Percentiles rank a stretch among this genome's conserved stretches.
Evolutionary conservation across 1,140 invertebrate species (phyloP).

Genomic region (Chlorops oryzae): DNA sequence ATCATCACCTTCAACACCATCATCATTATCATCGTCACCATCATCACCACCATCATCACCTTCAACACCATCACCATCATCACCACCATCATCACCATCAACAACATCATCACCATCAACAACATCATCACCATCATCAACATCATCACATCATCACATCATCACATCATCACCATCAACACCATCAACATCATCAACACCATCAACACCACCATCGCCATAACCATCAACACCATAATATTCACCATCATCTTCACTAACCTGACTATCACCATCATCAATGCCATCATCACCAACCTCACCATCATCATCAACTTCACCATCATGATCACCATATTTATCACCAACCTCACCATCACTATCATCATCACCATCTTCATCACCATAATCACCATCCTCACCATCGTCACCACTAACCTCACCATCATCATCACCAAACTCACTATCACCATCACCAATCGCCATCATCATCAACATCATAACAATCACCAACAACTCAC

Average conservation of each 20-base stretch:
- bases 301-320: too few relatives aligned
- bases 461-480: too few relatives aligned
- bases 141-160: background rate
- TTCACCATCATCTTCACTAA: background rate
- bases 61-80: background rate
- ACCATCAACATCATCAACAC: background rate
- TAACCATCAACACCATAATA: background rate
- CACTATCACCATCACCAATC: too few relatives aligned
- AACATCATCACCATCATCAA: background rate
- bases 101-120: background rate
- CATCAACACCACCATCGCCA: background rate
- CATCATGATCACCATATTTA: too few relatives aligned
- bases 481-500: too few relatives aligned
- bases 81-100: background rate
- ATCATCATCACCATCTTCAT: too few relatives aligned
- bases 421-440: too few relatives aligned
- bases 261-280: background rate
- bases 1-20: background rate
- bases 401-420: too few relatives aligned
- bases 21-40: background rate
- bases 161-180: too few relatives aligned
- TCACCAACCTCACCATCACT: too few relatives aligned
- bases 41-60: background rate
- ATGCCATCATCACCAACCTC: constrained; percentile 3
- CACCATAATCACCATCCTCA: too few relatives aligned